Evolutionary conservation across 2,888 invertebrate genomes (phyloP).

Genomic region (Parelbella ahira): DNA sequence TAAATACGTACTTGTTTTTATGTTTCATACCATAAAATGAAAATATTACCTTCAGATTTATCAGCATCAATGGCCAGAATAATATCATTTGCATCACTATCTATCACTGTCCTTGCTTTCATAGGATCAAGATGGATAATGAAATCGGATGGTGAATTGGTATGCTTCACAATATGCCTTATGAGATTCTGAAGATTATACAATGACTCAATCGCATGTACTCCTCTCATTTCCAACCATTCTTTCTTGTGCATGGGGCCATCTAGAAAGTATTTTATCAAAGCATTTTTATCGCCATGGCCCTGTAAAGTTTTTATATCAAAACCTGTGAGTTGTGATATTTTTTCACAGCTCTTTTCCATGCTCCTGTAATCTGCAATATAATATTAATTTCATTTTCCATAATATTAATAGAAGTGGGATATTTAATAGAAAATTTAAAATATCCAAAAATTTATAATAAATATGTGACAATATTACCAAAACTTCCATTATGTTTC

Average conservation of each 20-base stretch:
- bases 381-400: no score
- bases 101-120: slow-evolving; percentile 31
- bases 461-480: slow-evolving; percentile 36
- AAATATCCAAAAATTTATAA: no score
- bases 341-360: slow-evolving; percentile 48
- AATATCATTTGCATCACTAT: slow-evolving; percentile 39
- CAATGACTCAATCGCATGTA: slow-evolving; percentile 47
- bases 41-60: slow-evolving; percentile 14
- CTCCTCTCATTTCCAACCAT: slow-evolving; percentile 47
- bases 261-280: slow-evolving; percentile 57
- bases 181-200: slow-evolving; percentile 52
- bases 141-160: slow-evolving; percentile 34
- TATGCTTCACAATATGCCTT: slow-evolving; percentile 48
- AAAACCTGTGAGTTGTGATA: slow-evolving; percentile 56
- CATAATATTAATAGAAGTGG: no score
- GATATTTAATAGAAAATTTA: no score
- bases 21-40: no score
- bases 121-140: slow-evolving; percentile 34
- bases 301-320: slow-evolving; percentile 53
- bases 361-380: slow-evolving; percentile 53
- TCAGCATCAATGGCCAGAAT: slow-evolving; percentile 8
- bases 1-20: no score
- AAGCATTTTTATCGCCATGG: slow-evolving; percentile 49
- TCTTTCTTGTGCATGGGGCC: slow-evolving; percentile 48
- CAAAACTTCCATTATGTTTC: slow-evolving; percentile 54